Percentiles rank a stretch among this genome's conserved stretches.
These are phyloP conservation scores for Drosophila vallismaia DNA, from an alignment of 2,888 invertebrate species.

Conservation along the genomic window DNA sequence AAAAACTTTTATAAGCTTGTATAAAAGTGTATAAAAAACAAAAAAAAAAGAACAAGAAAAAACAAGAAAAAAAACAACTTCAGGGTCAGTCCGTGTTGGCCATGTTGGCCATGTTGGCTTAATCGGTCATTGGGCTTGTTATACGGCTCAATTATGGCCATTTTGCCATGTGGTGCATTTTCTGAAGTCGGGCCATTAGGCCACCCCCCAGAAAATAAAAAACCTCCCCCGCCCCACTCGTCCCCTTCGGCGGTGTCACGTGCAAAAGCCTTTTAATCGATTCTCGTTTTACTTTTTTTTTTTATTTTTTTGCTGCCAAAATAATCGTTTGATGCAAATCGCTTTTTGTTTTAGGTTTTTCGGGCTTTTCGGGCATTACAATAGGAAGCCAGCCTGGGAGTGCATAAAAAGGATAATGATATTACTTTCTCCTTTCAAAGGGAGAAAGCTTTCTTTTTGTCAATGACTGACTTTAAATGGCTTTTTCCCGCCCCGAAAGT, in stretches of 20 bases:
- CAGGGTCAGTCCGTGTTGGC: conserved; percentile 39
- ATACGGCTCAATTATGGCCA: conserved; percentile 77
- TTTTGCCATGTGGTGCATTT: conserved; percentile 74
- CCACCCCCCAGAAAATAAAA: conserved; percentile 11
- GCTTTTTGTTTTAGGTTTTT: conserved; percentile 43
- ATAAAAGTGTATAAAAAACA: no score
- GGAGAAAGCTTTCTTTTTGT: background rate
- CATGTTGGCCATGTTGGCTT: conserved; percentile 56
- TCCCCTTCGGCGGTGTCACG: conserved; percentile 47
- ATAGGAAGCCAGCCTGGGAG: background rate
- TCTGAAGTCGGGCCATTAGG: background rate
- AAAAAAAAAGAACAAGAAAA: background rate
- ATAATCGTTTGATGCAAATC: conserved; percentile 69
- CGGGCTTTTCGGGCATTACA: conserved; percentile 13
- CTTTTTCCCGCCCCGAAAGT: background rate
- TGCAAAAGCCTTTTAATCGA: conserved; percentile 73
- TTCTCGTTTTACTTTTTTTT: conserved; percentile 27
- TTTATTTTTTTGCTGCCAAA: conserved; percentile 53
- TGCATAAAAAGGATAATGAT: conserved; percentile 22
- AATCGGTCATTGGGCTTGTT: conserved; percentile 78
- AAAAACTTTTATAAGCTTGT: conserved; percentile 2
- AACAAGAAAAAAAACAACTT: conserved; percentile 18
- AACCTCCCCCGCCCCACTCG: background rate
- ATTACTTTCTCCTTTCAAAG: background rate
- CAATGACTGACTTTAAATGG: background rate